phyloP scores from a whole-genome alignment of 2,888 invertebrate genomes.

The Coenonympha arcania region DNA sequence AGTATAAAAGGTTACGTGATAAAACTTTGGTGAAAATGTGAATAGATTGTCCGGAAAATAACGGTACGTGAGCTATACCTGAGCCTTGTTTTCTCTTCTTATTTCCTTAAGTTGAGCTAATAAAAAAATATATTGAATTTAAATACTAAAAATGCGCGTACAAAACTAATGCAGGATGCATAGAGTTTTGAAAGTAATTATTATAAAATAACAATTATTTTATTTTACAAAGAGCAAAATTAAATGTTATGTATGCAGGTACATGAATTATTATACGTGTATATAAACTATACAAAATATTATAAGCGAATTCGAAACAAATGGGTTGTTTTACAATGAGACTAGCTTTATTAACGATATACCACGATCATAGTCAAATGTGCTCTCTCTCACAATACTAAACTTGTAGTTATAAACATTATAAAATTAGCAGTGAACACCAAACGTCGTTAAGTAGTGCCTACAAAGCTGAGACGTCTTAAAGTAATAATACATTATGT shows the following conservation, averaged over 20 bases:
- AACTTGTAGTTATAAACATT: no score
- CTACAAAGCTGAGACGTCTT: constrained; percentile 16
- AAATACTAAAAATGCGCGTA: no score
- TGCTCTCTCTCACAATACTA: background rate
- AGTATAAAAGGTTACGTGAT: no score
- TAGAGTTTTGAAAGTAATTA: no score
- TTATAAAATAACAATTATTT: no score
- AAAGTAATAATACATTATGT: constrained; percentile 19
- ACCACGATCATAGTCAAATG: background rate
- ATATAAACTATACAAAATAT: background rate
- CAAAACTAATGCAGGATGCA: no score
- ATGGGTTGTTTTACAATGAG: background rate
- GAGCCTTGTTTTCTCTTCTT: no score
- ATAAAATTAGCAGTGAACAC: constrained; percentile 8
- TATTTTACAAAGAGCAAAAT: background rate
- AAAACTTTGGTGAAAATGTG: no score
- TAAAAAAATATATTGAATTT: no score
- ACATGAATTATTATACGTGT: background rate
- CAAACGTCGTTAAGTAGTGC: constrained; percentile 9
- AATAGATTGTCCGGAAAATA: no score
- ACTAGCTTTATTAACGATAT: constrained; percentile 11
- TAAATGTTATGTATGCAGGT: background rate
- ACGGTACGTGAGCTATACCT: no score
- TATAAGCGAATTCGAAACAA: background rate
- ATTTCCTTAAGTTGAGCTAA: no score